Evolutionary conservation across 2,113 vertebrate genomes (phyloP).

Genomic region (Coreoperca whiteheadi): DNA sequence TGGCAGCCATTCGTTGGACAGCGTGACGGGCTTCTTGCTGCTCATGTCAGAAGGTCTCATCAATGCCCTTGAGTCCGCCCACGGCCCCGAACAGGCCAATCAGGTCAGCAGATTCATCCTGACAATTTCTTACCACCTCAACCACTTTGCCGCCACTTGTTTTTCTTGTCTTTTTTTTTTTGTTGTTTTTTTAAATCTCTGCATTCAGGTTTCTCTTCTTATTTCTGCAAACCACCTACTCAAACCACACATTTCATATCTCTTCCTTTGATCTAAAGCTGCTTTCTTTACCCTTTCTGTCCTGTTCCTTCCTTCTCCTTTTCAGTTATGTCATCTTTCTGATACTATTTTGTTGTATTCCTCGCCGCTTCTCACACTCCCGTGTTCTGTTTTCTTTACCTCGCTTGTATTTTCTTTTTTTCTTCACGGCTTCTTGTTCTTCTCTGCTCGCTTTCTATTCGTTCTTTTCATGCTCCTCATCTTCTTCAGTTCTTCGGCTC

Average conservation of each 20-base stretch:
- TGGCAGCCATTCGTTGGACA: slow-evolving; percentile 89
- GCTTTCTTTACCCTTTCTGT: background rate
- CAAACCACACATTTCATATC: background rate
- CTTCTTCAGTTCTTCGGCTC: background rate
- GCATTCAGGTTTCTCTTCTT: background rate
- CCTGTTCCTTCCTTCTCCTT: background rate
- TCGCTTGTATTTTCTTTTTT: background rate
- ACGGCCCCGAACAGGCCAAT: slow-evolving; percentile 96
- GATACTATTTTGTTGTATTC: background rate
- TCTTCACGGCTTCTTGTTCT: background rate
- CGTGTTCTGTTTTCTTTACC: background rate
- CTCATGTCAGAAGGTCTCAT: slow-evolving; percentile 98
- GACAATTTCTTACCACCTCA: background rate
- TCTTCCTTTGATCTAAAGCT: background rate
- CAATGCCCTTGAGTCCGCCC: slow-evolving; percentile 94
- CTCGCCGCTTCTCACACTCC: background rate
- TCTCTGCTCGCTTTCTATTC: background rate
- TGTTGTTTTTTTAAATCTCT: background rate
- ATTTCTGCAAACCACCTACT: background rate
- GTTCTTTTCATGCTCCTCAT: background rate
- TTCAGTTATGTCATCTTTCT: background rate
- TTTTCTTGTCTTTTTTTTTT: background rate
- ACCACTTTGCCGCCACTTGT: background rate
- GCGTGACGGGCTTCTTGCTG: slow-evolving; percentile 93
- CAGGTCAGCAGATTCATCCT: slow-evolving; percentile 84